Conservation (phyloP, 2,113 vertebrate species). For the Isichthys henryi region DNA sequence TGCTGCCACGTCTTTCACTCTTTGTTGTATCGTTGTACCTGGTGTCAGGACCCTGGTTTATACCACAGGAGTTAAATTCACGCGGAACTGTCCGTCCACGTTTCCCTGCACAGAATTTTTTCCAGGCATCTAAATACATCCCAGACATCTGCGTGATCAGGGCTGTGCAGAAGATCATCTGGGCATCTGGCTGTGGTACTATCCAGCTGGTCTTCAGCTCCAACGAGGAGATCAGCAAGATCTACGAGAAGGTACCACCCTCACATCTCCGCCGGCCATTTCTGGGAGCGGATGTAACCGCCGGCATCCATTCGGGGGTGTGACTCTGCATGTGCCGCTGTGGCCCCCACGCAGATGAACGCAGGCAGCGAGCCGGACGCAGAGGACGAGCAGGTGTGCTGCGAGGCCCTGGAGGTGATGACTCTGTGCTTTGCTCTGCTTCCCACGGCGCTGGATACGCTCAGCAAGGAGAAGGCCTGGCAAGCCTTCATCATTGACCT, state of each 20-base stretch:
- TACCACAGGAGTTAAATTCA: not conserved
- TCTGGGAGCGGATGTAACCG: not conserved
- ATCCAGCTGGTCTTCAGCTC: conserved; percentile 94
- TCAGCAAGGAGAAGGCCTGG: conserved; percentile 98
- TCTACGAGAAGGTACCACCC: conserved; percentile 88
- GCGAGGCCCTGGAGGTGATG: conserved; percentile 96
- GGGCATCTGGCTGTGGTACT: conserved; percentile 94
- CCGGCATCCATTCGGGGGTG: not conserved
- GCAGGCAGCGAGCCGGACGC: conserved; percentile 86
- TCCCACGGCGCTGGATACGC: conserved; percentile 90
- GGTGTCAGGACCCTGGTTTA: not conserved
- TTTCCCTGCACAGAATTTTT: conserved; percentile 52
- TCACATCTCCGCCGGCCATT: not conserved
- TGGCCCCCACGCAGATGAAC: conserved; percentile 69
- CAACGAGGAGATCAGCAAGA: conserved; percentile 96
- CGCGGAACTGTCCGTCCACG: not conserved
- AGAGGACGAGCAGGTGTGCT: conserved; percentile 97
- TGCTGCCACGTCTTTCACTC: not conserved
- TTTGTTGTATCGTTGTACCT: not conserved
- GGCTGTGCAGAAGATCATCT: conserved; percentile 95
- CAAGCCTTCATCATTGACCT: conserved; percentile 98
- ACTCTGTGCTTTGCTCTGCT: conserved; percentile 96
- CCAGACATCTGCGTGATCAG: conserved; percentile 97
- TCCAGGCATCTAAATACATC: conserved; percentile 93
- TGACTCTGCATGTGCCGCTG: not conserved